phyloP scores from a whole-genome alignment of 2,113 vertebrate genomes.

The Xiphorhynchus elegans region DNA sequence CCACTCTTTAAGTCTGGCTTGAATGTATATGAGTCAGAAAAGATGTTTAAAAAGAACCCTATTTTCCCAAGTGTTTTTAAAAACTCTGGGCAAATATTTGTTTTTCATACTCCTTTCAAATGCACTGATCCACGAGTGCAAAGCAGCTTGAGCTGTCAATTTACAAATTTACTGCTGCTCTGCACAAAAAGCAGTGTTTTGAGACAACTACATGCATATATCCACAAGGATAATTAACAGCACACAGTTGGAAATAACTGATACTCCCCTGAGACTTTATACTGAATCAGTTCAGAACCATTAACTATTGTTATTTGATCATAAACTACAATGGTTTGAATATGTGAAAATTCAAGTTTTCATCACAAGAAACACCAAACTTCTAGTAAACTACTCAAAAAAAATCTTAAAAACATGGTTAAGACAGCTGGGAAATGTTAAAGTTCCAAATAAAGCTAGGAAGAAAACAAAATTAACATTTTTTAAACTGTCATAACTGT shows the following conservation, averaged over 20 bases:
- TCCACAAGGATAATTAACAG: neutral
- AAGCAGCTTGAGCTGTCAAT: neutral
- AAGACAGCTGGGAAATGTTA: neutral
- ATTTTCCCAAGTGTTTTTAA: neutral
- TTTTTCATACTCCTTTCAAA: neutral
- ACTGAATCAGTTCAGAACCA: neutral
- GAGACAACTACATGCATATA: neutral
- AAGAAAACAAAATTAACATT: neutral
- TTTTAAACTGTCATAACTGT: neutral
- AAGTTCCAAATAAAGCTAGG: neutral
- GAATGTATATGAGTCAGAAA: rapidly evolving
- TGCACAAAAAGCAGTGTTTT: neutral
- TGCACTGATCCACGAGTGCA: neutral
- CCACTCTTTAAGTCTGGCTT: neutral
- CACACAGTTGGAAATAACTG: neutral
- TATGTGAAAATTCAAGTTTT: neutral
- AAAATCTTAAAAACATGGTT: neutral
- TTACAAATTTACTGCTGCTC: neutral
- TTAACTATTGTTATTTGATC: neutral
- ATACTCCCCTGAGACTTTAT: neutral
- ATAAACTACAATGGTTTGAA: neutral
- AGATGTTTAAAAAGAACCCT: neutral
- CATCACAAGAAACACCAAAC: neutral
- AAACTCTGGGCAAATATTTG: neutral
- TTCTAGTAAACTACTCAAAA: neutral